A percentile compares a stretch with the other conserved stretches of the same genome.
Evolutionary conservation across 2,113 vertebrate genomes (phyloP).

Genomic region (Paradisaea rubra): DNA sequence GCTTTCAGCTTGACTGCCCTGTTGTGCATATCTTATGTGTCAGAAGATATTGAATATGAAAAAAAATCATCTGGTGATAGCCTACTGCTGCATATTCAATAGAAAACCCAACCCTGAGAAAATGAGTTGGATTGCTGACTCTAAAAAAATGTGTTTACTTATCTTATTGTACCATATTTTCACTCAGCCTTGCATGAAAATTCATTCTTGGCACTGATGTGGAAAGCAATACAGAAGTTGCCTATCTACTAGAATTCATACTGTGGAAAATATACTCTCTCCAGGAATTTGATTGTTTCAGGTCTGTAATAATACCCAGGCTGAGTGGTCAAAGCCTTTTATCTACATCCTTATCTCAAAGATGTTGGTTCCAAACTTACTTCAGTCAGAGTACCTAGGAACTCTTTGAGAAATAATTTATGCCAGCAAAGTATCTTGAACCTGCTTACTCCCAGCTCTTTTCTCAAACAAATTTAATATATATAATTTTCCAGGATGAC

Average conservation of each 20-base stretch:
- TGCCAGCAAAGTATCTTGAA: conserved; percentile 6
- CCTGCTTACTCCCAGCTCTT: conserved; percentile 2
- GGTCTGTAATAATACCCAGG: neutral
- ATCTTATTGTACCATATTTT: neutral
- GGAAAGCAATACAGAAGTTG: neutral
- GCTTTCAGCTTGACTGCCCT: neutral
- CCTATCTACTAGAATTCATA: neutral
- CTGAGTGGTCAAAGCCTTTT: conserved; percentile 22
- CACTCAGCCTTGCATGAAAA: conserved; percentile 1
- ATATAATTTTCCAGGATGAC: conserved; percentile 13
- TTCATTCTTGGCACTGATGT: neutral
- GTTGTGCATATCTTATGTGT: neutral
- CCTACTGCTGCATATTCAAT: neutral
- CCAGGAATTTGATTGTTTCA: neutral
- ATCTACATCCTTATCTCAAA: neutral
- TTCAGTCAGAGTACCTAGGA: neutral
- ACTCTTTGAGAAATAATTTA: conserved; percentile 24
- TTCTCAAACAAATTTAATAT: conserved; percentile 27
- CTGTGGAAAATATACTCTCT: neutral
- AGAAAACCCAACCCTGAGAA: neutral
- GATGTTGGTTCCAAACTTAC: neutral
- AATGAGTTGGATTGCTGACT: neutral
- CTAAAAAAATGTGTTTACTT: neutral
- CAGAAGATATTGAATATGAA: neutral
- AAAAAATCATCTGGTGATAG: neutral